Conservation (phyloP, 2,113 vertebrate species). For the Lasiurus borealis region DNA sequence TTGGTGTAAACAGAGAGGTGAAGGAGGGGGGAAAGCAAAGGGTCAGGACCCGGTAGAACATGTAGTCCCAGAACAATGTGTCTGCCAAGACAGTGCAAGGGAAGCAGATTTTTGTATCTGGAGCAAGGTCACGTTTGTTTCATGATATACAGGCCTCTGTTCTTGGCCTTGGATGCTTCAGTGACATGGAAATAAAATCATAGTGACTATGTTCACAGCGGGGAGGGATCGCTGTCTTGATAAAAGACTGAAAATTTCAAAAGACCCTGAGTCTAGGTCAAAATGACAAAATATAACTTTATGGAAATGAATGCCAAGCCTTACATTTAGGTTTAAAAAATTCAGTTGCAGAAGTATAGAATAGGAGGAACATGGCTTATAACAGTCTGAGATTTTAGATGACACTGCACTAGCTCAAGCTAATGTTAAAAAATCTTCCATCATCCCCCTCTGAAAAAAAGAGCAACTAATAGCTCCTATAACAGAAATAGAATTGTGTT, state of each 20-base stretch:
- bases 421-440: not conserved
- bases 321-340: conserved; percentile 28
- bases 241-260: conserved; percentile 10
- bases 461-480: not conserved
- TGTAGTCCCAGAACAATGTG: not conserved
- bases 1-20: not conserved
- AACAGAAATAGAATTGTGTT: not conserved
- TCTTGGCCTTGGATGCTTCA: not conserved
- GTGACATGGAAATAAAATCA: conserved; percentile 30
- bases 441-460: not conserved
- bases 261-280: conserved; percentile 35
- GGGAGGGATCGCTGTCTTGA: not conserved
- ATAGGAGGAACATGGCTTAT: not conserved
- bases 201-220: not conserved
- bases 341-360: not conserved
- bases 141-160: not conserved
- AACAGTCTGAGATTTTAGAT: not conserved
- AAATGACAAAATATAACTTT: conserved; percentile 38
- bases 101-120: not conserved
- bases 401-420: not conserved
- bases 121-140: not conserved
- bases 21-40: not conserved
- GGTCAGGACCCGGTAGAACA: not conserved
- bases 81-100: not conserved
- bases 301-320: not conserved